Evolutionary conservation across 2,113 vertebrate genomes (phyloP).

Genomic region (Mionectes macconnelli): DNA sequence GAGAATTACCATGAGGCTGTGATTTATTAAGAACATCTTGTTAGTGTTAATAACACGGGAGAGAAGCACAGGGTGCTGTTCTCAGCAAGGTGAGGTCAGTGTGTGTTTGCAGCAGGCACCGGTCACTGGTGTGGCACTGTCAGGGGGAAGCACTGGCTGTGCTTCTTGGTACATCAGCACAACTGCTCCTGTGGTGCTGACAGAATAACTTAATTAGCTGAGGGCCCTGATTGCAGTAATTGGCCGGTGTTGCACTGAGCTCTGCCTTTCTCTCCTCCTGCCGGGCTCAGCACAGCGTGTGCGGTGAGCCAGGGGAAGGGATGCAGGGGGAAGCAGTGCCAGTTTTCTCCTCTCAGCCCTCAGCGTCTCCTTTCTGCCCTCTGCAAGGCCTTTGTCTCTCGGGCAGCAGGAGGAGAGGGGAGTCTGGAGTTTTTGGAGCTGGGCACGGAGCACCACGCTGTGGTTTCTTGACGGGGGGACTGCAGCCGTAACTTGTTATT

Average conservation of each 20-base stretch:
- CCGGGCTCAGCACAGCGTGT: not conserved
- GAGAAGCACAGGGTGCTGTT: not conserved
- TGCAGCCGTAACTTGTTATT: not conserved
- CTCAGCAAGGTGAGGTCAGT: not conserved
- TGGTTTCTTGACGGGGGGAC: not conserved
- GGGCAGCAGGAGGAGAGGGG: not conserved
- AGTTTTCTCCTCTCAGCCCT: not conserved
- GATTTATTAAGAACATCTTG: not conserved
- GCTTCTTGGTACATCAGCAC: not conserved
- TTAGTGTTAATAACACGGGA: not conserved
- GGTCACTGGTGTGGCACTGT: not conserved
- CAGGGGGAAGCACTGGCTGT: not conserved
- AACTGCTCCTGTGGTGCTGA: not conserved
- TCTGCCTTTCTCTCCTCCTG: not conserved
- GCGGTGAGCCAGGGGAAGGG: not conserved
- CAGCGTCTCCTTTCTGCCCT: not conserved
- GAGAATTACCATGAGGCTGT: not conserved
- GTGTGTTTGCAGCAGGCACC: not conserved
- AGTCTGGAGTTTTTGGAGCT: not conserved
- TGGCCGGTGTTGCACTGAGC: not conserved
- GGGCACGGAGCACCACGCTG: accelerated
- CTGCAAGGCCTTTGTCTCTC: not conserved
- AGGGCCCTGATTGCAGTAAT: not conserved
- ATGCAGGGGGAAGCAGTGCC: not conserved
- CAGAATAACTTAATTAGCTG: conserved; percentile 13